These are phyloP conservation scores for Arctia plantaginis DNA, from an alignment of 2,888 invertebrate genomes.

Conservation along the genomic window DNA sequence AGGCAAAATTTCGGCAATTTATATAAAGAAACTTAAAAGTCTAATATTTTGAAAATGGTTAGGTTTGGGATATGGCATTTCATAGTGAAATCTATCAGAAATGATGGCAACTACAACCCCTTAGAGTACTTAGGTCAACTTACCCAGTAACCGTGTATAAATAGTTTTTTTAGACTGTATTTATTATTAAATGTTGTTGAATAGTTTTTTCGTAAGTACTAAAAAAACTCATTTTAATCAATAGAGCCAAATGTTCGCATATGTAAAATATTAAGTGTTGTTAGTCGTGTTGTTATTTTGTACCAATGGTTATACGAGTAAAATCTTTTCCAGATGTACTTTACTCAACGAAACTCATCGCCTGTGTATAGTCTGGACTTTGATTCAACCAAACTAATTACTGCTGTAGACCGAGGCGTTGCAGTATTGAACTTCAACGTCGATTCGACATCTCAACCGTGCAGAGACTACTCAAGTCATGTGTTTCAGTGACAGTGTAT, in stretches of 20 bases:
- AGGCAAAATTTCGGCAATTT: too few relatives aligned
- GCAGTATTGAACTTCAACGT: slow-evolving; percentile 71
- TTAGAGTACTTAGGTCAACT: too few relatives aligned
- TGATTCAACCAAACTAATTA: slow-evolving; percentile 70
- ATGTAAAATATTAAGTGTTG: not conserved
- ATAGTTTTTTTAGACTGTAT: too few relatives aligned
- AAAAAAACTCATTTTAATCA: not conserved
- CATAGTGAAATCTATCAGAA: too few relatives aligned
- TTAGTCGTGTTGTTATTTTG: too few relatives aligned
- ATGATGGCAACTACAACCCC: too few relatives aligned
- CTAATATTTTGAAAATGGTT: too few relatives aligned
- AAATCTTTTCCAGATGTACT: slow-evolving; percentile 74
- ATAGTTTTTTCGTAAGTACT: too few relatives aligned
- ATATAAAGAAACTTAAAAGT: too few relatives aligned
- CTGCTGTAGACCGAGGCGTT: slow-evolving; percentile 74
- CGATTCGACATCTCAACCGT: slow-evolving; percentile 41
- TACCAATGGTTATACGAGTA: not conserved
- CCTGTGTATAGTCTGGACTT: slow-evolving; percentile 80
- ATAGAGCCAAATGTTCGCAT: not conserved
- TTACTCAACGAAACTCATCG: slow-evolving; percentile 73
- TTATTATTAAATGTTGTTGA: too few relatives aligned
- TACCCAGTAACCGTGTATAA: too few relatives aligned
- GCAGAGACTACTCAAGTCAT: slow-evolving; percentile 68
- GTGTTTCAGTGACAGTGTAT: slow-evolving; percentile 56
- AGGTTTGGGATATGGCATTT: too few relatives aligned